Conservation (phyloP, 1,140 invertebrate genomes). For the Coelopa frigida region DNA sequence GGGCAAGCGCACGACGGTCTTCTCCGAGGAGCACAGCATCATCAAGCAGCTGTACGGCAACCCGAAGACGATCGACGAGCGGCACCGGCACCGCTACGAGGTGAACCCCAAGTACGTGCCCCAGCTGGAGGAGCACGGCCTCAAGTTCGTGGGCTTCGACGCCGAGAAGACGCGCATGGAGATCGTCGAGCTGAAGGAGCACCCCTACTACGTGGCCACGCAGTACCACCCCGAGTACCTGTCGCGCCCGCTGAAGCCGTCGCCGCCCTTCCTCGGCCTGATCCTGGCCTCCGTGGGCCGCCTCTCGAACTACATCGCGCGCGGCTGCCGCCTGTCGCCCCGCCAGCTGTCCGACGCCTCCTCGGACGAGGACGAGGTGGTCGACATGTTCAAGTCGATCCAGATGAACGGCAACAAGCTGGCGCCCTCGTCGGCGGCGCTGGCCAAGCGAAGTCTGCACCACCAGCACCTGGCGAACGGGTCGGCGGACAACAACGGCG, state of each 20-base stretch:
- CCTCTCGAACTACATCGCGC: constrained; percentile 60
- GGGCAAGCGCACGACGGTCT: constrained; percentile 82
- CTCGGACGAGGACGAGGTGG: constrained; percentile 50
- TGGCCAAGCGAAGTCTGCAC: too few relatives aligned
- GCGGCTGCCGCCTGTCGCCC: constrained; percentile 63
- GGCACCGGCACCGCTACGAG: constrained; percentile 95
- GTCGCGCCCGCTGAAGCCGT: constrained; percentile 86
- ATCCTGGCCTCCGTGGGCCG: constrained; percentile 78
- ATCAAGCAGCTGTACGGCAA: constrained; percentile 76
- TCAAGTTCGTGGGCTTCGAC: constrained; percentile 87
- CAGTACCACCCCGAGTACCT: constrained; percentile 99
- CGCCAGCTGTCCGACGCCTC: constrained; percentile 61
- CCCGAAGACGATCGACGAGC: constrained; percentile 77
- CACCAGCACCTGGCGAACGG: too few relatives aligned
- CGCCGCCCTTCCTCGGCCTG: constrained; percentile 91
- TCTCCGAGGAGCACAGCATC: constrained; percentile 54
- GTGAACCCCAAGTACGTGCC: constrained; percentile 85
- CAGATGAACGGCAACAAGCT: too few relatives aligned
- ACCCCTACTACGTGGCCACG: constrained; percentile 91
- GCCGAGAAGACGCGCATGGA: constrained; percentile 74
- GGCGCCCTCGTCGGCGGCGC: too few relatives aligned
- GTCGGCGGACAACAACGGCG: too few relatives aligned
- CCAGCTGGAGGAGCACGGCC: constrained; percentile 70
- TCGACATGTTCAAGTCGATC: too few relatives aligned
- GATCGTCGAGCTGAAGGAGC: constrained; percentile 64